Evolutionary conservation across 2,888 invertebrate genomes (phyloP).

Genomic region (Isotomurus palustris): DNA sequence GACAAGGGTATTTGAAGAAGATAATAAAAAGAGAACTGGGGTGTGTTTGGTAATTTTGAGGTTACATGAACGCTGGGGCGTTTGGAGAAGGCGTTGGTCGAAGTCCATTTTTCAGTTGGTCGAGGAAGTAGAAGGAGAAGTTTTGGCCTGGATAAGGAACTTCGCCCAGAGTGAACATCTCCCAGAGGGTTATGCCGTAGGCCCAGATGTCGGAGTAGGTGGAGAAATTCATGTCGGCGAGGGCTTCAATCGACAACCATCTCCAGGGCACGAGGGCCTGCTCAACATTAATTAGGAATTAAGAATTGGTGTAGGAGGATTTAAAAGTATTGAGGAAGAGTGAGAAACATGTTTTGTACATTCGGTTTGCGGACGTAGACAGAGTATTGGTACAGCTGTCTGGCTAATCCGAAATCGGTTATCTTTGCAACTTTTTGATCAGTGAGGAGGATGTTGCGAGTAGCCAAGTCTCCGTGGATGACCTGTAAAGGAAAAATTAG

Average conservation of each 20-base stretch:
- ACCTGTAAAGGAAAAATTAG: conserved; percentile 1
- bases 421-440: neutral
- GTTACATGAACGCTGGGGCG: neutral
- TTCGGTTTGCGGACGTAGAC: neutral
- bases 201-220: neutral
- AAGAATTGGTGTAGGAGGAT: neutral
- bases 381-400: conserved; percentile 7
- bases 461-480: conserved; percentile 7
- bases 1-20: neutral
- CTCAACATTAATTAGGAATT: neutral
- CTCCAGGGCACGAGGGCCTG: conserved; percentile 2
- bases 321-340: neutral
- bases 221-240: neutral
- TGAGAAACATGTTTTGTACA: neutral
- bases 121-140: conserved; percentile 2
- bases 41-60: neutral
- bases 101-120: conserved; percentile 1
- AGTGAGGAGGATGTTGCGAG: conserved; percentile 5
- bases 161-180: neutral
- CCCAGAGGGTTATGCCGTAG: conserved; percentile 1
- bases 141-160: neutral
- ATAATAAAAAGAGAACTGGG: neutral
- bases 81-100: neutral
- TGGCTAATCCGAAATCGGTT: conserved; percentile 5
- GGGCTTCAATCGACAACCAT: neutral